Base-by-base conservation (phyloP, 2,113 vertebrate genomes). In the Marmota flaviventris region DNA sequence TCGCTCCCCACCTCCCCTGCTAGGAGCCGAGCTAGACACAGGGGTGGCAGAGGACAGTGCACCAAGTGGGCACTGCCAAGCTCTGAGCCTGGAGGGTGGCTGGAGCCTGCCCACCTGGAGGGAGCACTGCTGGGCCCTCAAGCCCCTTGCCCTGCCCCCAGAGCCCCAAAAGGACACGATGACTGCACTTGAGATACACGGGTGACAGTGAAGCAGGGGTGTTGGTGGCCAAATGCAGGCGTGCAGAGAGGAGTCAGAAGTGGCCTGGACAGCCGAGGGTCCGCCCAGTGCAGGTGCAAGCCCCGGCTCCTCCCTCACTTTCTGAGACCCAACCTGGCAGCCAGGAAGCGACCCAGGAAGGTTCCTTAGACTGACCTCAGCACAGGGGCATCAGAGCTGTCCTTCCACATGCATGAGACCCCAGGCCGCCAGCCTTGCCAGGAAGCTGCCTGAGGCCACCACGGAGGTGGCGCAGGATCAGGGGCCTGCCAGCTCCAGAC, bases 21-120 rank as follows among this genome's bases (percentile, higher is more conserved):
- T 65, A 5, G n/a, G 25, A 53, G 48, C 79, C 22, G 24, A 79
- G 29, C 75, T 24, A 8, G 81, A 75, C 42, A 0, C 1, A 6
- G 48, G 37, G 58, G n/a, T 2, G 0, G 72, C 2, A 14, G 14
- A 39, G 56, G 29, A 37, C 4, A 6, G 34, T 76, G 42, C 1
- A 4, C 91, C 6, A 0, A 37, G 29, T 39, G 32, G 32, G 27
- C 27, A 0, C 11, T 0, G 14, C 25, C 5, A 25, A 13, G 2
- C 34, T 18, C 39, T 12, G 70, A 17, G 91, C 81, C 34, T 32
- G 4, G 3, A 1, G 48, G 56, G 77, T 32, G 4, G 2, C 70
- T 16, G 53, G 70, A 18, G n/a, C 9, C 53, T 32, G 34, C n/a
- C 24, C 34, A 2, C 18, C 65, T 0, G 22, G 65, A 51, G 9